These are phyloP conservation scores for Drosophila hamatofila DNA, from an alignment of 2,888 invertebrate species.

Conservation along the genomic window DNA sequence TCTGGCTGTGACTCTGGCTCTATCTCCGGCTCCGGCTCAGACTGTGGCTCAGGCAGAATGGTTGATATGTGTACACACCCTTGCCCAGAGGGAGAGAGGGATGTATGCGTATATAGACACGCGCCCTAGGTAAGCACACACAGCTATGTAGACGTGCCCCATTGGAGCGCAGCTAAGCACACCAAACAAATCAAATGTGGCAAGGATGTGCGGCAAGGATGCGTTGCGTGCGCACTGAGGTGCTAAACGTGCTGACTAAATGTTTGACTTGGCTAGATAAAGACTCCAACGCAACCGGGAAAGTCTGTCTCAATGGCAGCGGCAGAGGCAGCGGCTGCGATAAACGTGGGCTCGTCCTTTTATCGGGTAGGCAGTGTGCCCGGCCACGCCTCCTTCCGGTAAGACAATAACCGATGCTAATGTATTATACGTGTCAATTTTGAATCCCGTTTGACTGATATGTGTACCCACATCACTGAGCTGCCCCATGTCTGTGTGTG, in stretches of 20 bases:
- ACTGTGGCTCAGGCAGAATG: conserved; percentile 9
- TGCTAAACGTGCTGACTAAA: conserved; percentile 66
- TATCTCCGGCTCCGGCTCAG: conserved; percentile 2
- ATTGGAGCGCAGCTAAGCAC: conserved; percentile 43
- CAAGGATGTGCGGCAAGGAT: conserved; percentile 26
- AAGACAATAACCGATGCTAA: conserved; percentile 74
- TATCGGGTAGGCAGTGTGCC: conserved; percentile 20
- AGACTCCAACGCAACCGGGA: conserved; percentile 3
- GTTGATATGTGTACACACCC: conserved; percentile 25
- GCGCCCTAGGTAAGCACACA: conserved; percentile 17
- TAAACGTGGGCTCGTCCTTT: conserved; percentile 23
- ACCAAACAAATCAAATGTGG: conserved; percentile 69
- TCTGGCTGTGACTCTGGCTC: neutral
- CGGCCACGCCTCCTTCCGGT: conserved; percentile 33
- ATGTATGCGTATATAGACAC: conserved; percentile 1
- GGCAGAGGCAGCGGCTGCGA: conserved; percentile 1
- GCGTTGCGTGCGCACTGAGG: conserved; percentile 47
- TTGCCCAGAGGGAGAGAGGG: neutral
- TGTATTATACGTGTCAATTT: conserved; percentile 77
- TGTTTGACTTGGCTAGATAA: conserved; percentile 51
- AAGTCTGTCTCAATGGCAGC: neutral
- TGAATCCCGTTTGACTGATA: conserved; percentile 74
- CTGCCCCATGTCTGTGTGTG: neutral
- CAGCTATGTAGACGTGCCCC: conserved; percentile 27
- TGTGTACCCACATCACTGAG: conserved; percentile 41